Evolutionary conservation across 2,113 vertebrate species (phyloP), one percentile per base, ranked within the genome.

Genomic region (Prionailurus viverrinus): DNA sequence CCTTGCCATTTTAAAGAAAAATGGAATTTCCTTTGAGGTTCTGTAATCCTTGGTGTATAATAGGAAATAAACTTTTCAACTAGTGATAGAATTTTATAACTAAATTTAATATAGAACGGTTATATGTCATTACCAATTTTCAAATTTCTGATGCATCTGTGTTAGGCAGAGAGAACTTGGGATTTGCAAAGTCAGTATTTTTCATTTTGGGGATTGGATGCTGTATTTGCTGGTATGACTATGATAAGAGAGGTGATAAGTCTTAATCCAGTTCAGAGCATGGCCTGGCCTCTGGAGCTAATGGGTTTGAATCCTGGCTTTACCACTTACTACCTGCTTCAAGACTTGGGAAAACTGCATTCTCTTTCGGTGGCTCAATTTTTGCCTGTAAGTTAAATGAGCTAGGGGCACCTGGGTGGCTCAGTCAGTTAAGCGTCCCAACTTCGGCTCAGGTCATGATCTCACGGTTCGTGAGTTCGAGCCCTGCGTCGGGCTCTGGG

Each of bases 41-140:
- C 33, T 21, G 1, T 87, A 78, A 66, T 97, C 27, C 61, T 39
- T 87, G 73, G 19, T 94, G 16, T 94, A 33, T 21, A 55, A 19
- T 16, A 89, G 41, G 41, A 91, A 78, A 87, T 74, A 71, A 58
- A 27, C 25, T 86, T 79, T 96, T 85, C 69, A 93, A n/a, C 41
- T 21, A 63, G 10, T 65, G 53, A 29, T 68, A 36, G 0, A 85
- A 81, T 63, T 61, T 83, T 94, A 31, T 69, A 55, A 76, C 45
- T 84, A 48, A 78, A 82, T 65, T 78, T 31, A 71, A 36, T 45
- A 53, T 9, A 92, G 87, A 23, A 25, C 71, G 87, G 2, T 48
- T 51, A 48, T 45, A 58, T 92, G n/a, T 92, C 11, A 18, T 36
- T 45, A 25, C 63, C 15, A 31, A 0, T 92, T 76, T 45, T 93